These are phyloP conservation scores for Antechinus flavipes DNA, from an alignment of 2,113 vertebrate species.

Conservation along the genomic window DNA sequence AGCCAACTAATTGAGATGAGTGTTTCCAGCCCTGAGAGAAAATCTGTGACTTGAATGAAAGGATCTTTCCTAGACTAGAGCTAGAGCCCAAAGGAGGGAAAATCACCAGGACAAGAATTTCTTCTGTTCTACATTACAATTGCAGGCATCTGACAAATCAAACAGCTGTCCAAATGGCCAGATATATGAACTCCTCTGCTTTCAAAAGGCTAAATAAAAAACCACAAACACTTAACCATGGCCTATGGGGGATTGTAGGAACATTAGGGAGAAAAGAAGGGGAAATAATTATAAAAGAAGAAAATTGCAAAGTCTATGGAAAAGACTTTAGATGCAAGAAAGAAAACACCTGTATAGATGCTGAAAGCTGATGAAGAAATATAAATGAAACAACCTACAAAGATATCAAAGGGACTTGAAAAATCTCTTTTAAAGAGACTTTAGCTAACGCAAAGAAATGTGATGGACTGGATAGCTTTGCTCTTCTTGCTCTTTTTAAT, in stretches of 20 bases:
- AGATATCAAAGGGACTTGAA: conserved; percentile 52
- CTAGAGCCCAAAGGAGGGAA: conserved; percentile 57
- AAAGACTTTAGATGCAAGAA: conserved; percentile 55
- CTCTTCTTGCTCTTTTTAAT: conserved; percentile 61
- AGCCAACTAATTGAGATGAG: conserved; percentile 75
- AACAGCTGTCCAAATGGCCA: conserved; percentile 78
- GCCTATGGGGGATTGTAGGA: conserved; percentile 59
- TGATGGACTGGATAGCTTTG: conserved; percentile 55
- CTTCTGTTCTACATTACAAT: conserved; percentile 73
- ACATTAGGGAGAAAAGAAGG: conserved; percentile 17
- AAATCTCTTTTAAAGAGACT: conserved; percentile 62
- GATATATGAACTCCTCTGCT: conserved; percentile 59
- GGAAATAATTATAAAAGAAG: conserved; percentile 40
- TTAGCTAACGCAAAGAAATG: conserved; percentile 60
- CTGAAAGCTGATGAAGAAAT: conserved; percentile 39
- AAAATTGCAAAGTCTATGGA: conserved; percentile 40
- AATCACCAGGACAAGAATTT: conserved; percentile 64
- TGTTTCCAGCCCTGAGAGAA: conserved; percentile 73
- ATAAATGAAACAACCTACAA: conserved; percentile 74
- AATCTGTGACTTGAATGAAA: conserved; percentile 76
- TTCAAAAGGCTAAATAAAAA: conserved; percentile 66
- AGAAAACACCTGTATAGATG: conserved; percentile 46
- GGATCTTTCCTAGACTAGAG: conserved; percentile 38
- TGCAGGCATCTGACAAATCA: conserved; percentile 65
- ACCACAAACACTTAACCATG: conserved; percentile 54